phyloP scores from a whole-genome alignment of 2,113 vertebrate species.

The Callorhinus ursinus region DNA sequence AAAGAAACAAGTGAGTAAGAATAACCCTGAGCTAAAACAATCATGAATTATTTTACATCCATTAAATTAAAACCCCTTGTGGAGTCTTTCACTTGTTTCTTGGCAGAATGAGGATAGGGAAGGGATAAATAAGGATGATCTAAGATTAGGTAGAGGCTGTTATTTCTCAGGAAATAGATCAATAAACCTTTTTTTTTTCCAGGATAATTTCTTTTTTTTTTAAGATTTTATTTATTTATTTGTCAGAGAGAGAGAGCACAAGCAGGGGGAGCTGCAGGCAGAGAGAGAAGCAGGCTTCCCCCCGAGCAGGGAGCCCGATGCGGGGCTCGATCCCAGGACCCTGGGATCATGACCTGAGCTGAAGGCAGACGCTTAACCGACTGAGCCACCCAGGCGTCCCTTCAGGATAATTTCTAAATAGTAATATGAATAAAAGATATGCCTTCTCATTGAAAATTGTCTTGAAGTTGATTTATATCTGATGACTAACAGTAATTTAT shows the following conservation, averaged over 20 bases:
- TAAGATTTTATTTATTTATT: too few relatives aligned
- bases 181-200: neutral
- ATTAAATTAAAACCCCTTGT: neutral
- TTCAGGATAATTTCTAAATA: neutral
- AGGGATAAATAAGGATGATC: neutral
- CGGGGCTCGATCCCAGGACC: too few relatives aligned
- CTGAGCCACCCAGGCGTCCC: too few relatives aligned
- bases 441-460: conserved; percentile 3
- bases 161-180: neutral
- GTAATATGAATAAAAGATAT: neutral
- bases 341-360: too few relatives aligned
- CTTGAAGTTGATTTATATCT: neutral
- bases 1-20: neutral
- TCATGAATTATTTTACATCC: neutral
- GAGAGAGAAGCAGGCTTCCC: too few relatives aligned
- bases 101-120: neutral
- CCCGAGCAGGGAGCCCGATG: too few relatives aligned
- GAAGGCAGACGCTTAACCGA: too few relatives aligned
- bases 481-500: neutral
- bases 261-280: too few relatives aligned
- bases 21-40: neutral
- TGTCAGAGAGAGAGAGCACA: too few relatives aligned
- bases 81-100: neutral
- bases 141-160: neutral
- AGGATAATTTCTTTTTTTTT: neutral